phyloP scores from a whole-genome alignment of 2,888 invertebrate genomes.

The Ophioninae sp. region DNA sequence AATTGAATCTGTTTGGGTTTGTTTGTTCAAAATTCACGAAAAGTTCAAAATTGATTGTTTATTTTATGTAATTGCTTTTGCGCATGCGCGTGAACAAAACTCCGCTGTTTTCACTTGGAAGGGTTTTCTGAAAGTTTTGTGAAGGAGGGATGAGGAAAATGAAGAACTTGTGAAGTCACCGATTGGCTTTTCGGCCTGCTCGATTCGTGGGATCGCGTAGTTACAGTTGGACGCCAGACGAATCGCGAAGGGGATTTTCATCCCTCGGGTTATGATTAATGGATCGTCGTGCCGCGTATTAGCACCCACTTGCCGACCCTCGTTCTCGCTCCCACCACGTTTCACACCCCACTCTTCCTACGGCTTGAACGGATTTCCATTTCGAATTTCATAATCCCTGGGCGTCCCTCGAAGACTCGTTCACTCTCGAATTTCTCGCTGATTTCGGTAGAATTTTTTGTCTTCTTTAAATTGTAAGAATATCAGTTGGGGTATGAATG shows the following conservation, averaged over 20 bases:
- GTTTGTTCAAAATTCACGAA: too few species aligned
- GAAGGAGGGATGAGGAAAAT: conserved; percentile 8
- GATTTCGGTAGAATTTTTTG: conserved; percentile 46
- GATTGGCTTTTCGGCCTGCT: conserved; percentile 25
- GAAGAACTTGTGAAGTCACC: not conserved
- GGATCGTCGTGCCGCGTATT: conserved; percentile 79
- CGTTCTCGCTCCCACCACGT: conserved; percentile 58
- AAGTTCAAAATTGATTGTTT: too few species aligned
- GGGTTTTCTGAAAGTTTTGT: not conserved
- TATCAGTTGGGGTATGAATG: not conserved
- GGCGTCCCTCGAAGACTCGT: conserved; percentile 73
- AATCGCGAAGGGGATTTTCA: conserved; percentile 49
- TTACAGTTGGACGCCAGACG: conserved; percentile 12
- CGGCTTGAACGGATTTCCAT: conserved; percentile 76
- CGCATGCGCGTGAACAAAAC: too few species aligned
- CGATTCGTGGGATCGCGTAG: conserved; percentile 11
- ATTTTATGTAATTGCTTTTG: too few species aligned
- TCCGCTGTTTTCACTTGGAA: too few species aligned
- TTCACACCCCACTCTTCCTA: conserved; percentile 52
- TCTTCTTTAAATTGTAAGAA: not conserved
- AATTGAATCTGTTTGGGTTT: too few species aligned
- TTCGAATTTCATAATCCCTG: conserved; percentile 79
- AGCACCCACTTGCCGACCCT: conserved; percentile 76
- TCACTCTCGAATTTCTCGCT: conserved; percentile 69
- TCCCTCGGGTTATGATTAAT: conserved; percentile 79